These are phyloP conservation scores for Cecropterus lyciades DNA, from an alignment of 1,140 invertebrate genomes.

Conservation along the genomic window DNA sequence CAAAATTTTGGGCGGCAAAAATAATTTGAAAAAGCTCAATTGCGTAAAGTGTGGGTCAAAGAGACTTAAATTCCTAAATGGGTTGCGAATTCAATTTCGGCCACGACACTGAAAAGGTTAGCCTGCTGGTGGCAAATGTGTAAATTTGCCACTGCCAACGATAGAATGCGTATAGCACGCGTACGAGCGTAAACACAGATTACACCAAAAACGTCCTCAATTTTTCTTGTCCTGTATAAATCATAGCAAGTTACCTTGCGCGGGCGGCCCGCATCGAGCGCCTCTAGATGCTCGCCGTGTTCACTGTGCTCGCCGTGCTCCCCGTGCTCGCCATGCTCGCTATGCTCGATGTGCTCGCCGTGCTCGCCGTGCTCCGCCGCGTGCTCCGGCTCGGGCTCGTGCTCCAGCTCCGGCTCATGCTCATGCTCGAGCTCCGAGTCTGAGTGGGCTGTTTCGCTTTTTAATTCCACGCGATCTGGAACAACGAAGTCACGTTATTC, in stretches of 20 bases:
- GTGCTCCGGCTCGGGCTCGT: slow-evolving; percentile 50
- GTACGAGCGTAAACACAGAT: too few species aligned
- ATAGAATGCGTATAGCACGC: too few species aligned
- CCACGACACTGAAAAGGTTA: too few species aligned
- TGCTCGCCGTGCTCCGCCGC: slow-evolving; percentile 51
- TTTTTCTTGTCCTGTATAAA: slow-evolving; percentile 3
- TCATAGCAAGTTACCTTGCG: slow-evolving; percentile 74
- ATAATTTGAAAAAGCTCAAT: too few species aligned
- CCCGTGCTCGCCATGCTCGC: slow-evolving; percentile 39
- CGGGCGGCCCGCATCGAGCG: slow-evolving; percentile 63
- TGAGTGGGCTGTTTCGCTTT: slow-evolving; percentile 65
- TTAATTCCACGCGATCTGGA: slow-evolving; percentile 65
- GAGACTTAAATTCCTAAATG: too few species aligned
- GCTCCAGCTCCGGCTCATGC: slow-evolving; percentile 40
- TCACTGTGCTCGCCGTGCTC: slow-evolving; percentile 41
- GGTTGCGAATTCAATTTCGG: too few species aligned
- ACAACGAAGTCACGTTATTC: too few species aligned
- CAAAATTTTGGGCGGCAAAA: too few species aligned
- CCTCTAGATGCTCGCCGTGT: slow-evolving; percentile 48
- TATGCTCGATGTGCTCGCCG: slow-evolving; percentile 41
- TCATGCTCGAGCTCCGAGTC: slow-evolving; percentile 63
- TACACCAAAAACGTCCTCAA: too few species aligned
- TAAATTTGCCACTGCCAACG: too few species aligned
- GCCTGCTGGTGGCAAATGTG: too few species aligned
- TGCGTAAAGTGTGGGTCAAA: too few species aligned